These are phyloP conservation scores for Andrena hattorfiana DNA, from an alignment of 2,888 invertebrate genomes.

Conservation along the genomic window DNA sequence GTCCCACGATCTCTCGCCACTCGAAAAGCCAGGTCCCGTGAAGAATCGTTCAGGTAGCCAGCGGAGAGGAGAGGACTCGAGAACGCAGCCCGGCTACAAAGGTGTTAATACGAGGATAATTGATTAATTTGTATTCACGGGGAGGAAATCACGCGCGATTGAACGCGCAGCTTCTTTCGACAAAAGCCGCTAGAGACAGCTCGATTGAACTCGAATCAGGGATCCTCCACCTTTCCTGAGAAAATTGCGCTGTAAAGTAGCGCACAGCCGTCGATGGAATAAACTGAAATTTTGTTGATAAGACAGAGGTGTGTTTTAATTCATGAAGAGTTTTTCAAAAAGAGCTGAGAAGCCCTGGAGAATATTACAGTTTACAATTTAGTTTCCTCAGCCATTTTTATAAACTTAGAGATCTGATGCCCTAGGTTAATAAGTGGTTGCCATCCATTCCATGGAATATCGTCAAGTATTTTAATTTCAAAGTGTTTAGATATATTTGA, in stretches of 20 bases:
- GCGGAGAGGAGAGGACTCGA: conserved; percentile 16
- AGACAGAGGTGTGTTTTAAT: no score
- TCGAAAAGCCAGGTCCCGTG: conserved; percentile 77
- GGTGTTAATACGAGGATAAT: conserved; percentile 78
- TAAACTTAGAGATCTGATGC: no score
- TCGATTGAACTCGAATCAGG: conserved; percentile 16
- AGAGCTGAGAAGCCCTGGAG: no score
- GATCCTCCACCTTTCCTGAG: neutral
- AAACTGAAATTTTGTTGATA: no score
- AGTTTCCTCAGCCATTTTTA: no score
- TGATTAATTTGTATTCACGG: conserved; percentile 61
- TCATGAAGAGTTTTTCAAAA: no score
- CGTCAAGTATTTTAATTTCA: no score
- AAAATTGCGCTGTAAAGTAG: neutral
- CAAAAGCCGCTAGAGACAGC: neutral
- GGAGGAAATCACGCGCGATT: conserved; percentile 31
- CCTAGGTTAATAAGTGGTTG: no score
- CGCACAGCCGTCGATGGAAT: no score
- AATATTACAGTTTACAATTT: no score
- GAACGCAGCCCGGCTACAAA: conserved; percentile 62
- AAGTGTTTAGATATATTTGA: no score
- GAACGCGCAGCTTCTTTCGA: conserved; percentile 19
- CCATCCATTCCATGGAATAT: no score
- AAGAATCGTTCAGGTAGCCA: conserved; percentile 70
- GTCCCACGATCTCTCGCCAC: conserved; percentile 72